phyloP scores from a whole-genome alignment of 2,797 vertebrate species.

The Ceryle rudis region DNA sequence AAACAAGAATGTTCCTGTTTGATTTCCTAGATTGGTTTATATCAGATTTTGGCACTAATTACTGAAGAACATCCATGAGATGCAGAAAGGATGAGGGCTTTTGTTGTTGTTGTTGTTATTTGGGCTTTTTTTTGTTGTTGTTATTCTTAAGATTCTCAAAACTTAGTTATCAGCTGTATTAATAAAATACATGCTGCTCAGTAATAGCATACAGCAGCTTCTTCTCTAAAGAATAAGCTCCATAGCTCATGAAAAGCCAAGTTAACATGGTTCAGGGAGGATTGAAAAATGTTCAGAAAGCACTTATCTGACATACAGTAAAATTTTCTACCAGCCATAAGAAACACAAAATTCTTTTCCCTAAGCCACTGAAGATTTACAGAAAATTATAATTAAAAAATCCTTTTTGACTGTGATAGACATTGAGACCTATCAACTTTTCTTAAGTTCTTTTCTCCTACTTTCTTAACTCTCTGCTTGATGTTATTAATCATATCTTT shows the following conservation, averaged over 20 bases:
- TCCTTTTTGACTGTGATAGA: neutral
- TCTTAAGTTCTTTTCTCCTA: neutral
- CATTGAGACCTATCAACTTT: neutral
- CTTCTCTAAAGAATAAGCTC: neutral
- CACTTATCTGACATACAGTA: neutral
- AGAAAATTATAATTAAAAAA: neutral
- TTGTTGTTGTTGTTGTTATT: neutral
- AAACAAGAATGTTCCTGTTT: neutral
- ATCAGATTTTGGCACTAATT: neutral
- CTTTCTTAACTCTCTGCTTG: neutral
- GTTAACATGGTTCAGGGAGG: neutral
- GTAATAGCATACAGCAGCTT: neutral
- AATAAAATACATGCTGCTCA: neutral
- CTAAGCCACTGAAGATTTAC: neutral
- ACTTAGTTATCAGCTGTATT: neutral
- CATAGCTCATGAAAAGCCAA: neutral
- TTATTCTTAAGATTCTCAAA: neutral
- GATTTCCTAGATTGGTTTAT: neutral
- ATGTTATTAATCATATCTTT: slow-evolving; percentile 7
- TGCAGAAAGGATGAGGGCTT: neutral
- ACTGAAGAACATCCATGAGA: neutral
- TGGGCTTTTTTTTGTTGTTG: neutral
- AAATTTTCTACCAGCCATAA: neutral
- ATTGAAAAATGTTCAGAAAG: neutral
- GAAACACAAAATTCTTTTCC: neutral